phyloP scores from a whole-genome alignment of 2,113 vertebrate genomes.

The Patagioenas fasciata region DNA sequence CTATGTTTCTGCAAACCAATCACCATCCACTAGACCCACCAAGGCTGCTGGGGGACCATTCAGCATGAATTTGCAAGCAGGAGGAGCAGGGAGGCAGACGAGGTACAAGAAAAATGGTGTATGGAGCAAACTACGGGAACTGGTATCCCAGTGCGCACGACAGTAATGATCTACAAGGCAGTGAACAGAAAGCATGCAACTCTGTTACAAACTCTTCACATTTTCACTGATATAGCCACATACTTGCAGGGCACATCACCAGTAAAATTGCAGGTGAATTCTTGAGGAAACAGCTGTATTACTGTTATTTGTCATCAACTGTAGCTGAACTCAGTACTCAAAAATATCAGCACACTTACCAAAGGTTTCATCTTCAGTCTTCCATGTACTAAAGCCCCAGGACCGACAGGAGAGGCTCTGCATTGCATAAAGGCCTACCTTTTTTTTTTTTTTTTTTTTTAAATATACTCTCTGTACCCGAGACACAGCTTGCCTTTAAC shows the following conservation, averaged over 20 bases:
- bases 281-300: neutral
- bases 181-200: accelerated
- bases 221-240: accelerated
- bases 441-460: too few species aligned
- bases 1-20: neutral
- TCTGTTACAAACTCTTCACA: neutral
- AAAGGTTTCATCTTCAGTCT: accelerated
- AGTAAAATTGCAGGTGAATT: accelerated
- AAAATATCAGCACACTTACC: neutral
- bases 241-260: neutral
- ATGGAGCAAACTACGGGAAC: neutral
- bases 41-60: too few species aligned
- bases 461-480: too few species aligned
- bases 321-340: too few species aligned
- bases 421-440: neutral
- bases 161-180: accelerated
- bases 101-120: neutral
- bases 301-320: neutral
- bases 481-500: neutral
- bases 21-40: accelerated
- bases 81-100: neutral
- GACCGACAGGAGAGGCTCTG: neutral
- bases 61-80: neutral
- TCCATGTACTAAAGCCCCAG: neutral
- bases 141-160: accelerated